A percentile compares a stretch with the other conserved stretches of the same genome.
These are phyloP conservation scores for Aldabrachelys gigantea DNA, from an alignment of 2,113 vertebrate species.

Conservation along the genomic window DNA sequence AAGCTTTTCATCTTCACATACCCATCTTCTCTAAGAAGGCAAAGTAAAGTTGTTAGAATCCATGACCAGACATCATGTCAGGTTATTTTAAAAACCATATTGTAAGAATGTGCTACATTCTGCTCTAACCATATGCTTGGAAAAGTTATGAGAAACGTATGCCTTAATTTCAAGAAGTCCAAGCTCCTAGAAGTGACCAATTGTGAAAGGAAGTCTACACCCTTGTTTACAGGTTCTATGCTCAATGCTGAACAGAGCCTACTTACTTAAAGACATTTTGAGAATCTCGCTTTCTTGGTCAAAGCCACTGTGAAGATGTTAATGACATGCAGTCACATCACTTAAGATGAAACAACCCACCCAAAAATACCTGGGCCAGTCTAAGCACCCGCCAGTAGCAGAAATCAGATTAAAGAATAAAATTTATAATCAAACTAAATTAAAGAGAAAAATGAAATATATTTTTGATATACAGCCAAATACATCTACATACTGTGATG, in stretches of 20 bases:
- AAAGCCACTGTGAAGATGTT: neutral
- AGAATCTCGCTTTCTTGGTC: neutral
- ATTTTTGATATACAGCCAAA: neutral
- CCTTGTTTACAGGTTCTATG: neutral
- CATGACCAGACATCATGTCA: neutral
- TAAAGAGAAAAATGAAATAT: neutral
- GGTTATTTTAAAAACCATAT: neutral
- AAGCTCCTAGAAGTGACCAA: neutral
- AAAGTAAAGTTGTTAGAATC: neutral
- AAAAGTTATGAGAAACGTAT: neutral
- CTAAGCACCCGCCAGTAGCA: neutral
- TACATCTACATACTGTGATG: too few relatives aligned
- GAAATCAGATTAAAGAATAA: neutral
- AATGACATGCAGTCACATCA: neutral
- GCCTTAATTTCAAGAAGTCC: neutral
- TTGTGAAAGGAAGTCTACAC: neutral
- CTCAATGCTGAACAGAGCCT: neutral
- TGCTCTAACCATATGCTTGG: neutral
- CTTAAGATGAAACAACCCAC: neutral
- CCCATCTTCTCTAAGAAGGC: neutral
- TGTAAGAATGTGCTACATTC: rapidly evolving
- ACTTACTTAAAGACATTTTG: neutral
- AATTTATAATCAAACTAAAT: neutral
- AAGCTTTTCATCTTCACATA: neutral
- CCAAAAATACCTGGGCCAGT: neutral